Conservation (phyloP, 1,140 invertebrate genomes). For the Polypedilum vanderplanki region DNA sequence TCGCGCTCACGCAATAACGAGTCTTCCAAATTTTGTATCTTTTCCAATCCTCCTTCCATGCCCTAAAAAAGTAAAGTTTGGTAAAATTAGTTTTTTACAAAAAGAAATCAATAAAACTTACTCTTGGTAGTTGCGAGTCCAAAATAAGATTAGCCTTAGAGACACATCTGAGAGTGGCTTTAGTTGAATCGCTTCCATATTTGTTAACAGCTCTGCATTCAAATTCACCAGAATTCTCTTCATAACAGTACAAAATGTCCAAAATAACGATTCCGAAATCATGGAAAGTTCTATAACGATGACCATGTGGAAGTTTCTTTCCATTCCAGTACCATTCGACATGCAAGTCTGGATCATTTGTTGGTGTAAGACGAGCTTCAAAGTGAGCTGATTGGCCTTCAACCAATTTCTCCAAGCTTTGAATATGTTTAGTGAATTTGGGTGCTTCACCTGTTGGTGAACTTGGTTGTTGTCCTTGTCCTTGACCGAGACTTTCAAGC, state of each 20-base stretch:
- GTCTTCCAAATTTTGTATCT: constrained; percentile 88
- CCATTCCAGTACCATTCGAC: constrained; percentile 95
- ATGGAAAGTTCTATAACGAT: constrained; percentile 92
- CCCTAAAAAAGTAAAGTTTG: constrained; percentile 50
- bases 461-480: constrained; percentile 50
- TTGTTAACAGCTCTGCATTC: constrained; percentile 89
- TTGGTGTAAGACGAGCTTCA: constrained; percentile 81
- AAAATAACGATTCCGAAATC: constrained; percentile 95
- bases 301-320: constrained; percentile 83
- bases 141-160: constrained; percentile 88
- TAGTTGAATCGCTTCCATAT: constrained; percentile 81
- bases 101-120: constrained; percentile 39
- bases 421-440: constrained; percentile 82
- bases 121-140: constrained; percentile 88
- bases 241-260: constrained; percentile 93
- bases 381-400: constrained; percentile 94
- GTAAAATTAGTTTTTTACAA: background rate
- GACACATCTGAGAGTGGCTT: constrained; percentile 74
- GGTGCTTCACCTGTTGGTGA: constrained; percentile 71
- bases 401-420: constrained; percentile 69
- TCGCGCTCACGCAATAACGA: constrained; percentile 65
- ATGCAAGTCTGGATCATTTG: constrained; percentile 84
- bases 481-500: constrained; percentile 64
- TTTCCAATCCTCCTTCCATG: constrained; percentile 87
- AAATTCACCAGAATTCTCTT: constrained; percentile 91